A percentile compares a stretch with the other conserved stretches of the same genome.
These are phyloP conservation scores for Paedocypris micromegethes DNA, from an alignment of 2,797 vertebrate species.

Conservation along the genomic window DNA sequence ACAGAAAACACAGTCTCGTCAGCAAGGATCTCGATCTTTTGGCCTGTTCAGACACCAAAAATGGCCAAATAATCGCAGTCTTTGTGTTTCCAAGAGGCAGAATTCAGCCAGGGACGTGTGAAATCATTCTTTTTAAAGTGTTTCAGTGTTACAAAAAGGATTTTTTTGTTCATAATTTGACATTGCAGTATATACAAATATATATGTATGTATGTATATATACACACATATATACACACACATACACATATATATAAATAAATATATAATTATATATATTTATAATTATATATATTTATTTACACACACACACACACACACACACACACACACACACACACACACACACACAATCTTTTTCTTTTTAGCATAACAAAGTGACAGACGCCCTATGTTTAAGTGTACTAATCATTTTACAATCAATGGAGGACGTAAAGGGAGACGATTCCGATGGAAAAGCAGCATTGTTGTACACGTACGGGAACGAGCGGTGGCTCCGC, in stretches of 20 bases:
- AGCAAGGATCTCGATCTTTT: slow-evolving; percentile 20
- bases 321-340: slow-evolving; percentile 61
- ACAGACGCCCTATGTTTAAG: slow-evolving; percentile 36
- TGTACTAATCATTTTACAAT: slow-evolving; percentile 37
- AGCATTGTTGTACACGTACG: slow-evolving; percentile 26
- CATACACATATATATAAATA: slow-evolving; percentile 71
- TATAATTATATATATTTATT: slow-evolving; percentile 42
- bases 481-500: no score
- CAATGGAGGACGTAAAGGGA: slow-evolving; percentile 23
- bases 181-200: slow-evolving; percentile 65
- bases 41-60: slow-evolving; percentile 10
- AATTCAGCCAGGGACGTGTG: slow-evolving; percentile 32
- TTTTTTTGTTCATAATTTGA: slow-evolving; percentile 60
- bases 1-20: slow-evolving; percentile 1
- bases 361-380: slow-evolving; percentile 33
- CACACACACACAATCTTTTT: slow-evolving; percentile 41
- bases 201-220: slow-evolving; percentile 65
- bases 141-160: slow-evolving; percentile 52
- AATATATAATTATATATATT: no score
- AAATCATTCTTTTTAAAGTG: slow-evolving; percentile 30
- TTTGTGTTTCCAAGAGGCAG: slow-evolving; percentile 7
- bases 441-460: slow-evolving; percentile 20
- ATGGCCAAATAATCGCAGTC: slow-evolving; percentile 13
- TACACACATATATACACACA: slow-evolving; percentile 43
- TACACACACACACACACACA: slow-evolving; percentile 60